Evolutionary conservation across 37 sponge, comb jelly and placozoan genomes (phyloP).

Genomic region (Trichoplax adhaerens): DNA sequence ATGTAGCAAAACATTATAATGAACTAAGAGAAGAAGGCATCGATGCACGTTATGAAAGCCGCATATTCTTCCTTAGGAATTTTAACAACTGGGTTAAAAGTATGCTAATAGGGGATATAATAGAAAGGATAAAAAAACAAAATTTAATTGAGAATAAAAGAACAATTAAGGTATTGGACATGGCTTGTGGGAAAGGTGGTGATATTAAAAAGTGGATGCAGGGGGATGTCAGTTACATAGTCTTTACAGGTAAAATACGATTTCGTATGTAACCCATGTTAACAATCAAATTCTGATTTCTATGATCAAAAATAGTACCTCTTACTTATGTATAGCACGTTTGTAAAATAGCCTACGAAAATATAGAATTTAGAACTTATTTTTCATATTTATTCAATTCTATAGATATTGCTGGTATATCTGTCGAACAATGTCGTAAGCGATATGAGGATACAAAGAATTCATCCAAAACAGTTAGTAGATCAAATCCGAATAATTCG

Average conservation of each 20-base stretch:
- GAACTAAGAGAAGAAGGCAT: too few species aligned
- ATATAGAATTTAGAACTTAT: background rate
- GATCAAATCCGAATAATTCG: too few species aligned
- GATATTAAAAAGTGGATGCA: constrained; percentile 94
- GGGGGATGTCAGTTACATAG: constrained; percentile 52
- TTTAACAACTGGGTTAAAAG: constrained; percentile 99
- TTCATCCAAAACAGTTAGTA: too few species aligned
- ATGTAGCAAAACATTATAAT: too few species aligned
- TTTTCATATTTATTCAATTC: background rate
- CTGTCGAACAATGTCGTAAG: constrained; percentile 48
- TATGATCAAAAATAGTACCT: background rate
- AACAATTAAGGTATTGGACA: constrained; percentile 54
- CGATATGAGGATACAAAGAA: constrained; percentile 16
- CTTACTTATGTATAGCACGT: background rate
- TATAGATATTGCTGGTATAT: constrained; percentile 75
- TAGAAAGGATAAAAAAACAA: too few species aligned
- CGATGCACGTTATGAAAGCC: constrained; percentile 31
- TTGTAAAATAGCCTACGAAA: background rate
- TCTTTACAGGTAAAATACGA: constrained; percentile 55
- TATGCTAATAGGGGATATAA: constrained; percentile 38
- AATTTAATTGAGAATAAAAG: background rate
- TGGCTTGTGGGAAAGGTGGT: constrained; percentile 98
- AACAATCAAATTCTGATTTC: background rate
- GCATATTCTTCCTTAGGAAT: constrained; percentile 70
- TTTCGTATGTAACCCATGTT: background rate